Conservation (phyloP, 2,113 vertebrate species). For the Psephotus haematonotus region DNA sequence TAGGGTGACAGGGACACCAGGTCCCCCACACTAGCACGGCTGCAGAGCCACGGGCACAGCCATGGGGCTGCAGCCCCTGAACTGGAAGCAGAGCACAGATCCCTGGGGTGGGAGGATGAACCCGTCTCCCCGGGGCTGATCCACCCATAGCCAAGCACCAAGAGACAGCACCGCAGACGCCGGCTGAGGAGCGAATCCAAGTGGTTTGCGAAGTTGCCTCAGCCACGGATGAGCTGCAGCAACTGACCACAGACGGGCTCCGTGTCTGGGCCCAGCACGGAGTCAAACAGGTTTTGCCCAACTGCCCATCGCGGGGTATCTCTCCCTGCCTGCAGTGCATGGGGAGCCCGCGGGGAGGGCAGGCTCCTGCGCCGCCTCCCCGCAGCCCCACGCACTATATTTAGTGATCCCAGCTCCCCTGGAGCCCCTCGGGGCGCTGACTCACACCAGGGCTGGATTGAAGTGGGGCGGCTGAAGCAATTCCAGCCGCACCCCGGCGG, state of each 20-base stretch:
- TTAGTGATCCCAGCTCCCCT: background rate
- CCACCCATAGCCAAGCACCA: background rate
- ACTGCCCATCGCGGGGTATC: conserved; percentile 7
- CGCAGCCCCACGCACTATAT: background rate
- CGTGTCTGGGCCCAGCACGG: background rate
- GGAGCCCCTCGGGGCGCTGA: background rate
- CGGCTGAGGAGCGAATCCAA: background rate
- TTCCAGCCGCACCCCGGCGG: conserved; percentile 30
- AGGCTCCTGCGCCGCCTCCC: background rate
- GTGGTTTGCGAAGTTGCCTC: background rate
- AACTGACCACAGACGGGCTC: background rate
- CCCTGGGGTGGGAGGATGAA: background rate
- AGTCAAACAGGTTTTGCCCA: conserved; percentile 2
- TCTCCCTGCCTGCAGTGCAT: background rate
- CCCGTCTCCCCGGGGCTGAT: background rate
- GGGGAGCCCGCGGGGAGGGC: background rate
- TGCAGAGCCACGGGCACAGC: background rate
- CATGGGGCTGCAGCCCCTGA: background rate
- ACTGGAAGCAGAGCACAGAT: rapidly evolving
- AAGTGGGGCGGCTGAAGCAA: conserved; percentile 41
- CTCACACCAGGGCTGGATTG: background rate
- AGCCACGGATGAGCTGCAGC: background rate
- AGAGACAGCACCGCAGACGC: background rate
- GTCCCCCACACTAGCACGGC: rapidly evolving
- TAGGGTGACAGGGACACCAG: rapidly evolving